Evolutionary conservation across 2,113 vertebrate genomes (phyloP).

Genomic region (Colossoma macropomum): DNA sequence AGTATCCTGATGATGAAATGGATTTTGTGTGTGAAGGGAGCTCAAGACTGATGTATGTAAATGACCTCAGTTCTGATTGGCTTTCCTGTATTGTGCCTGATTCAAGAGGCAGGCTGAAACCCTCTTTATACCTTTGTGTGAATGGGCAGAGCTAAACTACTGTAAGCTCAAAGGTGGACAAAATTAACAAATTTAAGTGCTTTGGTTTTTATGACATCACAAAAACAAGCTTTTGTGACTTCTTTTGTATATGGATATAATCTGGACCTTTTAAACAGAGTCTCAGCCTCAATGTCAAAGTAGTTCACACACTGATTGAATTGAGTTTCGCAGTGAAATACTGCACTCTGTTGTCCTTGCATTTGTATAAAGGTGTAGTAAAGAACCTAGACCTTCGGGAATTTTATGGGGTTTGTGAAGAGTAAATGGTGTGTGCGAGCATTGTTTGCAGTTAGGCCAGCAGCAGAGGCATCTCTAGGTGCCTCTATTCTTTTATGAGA

Average conservation of each 20-base stretch:
- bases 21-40: too few species aligned
- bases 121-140: too few species aligned
- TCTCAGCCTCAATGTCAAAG: neutral
- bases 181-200: too few species aligned
- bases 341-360: slow-evolving; percentile 11
- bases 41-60: too few species aligned
- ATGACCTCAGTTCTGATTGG: too few species aligned
- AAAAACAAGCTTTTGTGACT: neutral
- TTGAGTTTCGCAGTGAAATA: neutral
- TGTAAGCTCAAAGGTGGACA: too few species aligned
- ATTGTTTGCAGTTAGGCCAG: slow-evolving; percentile 13
- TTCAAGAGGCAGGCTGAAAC: too few species aligned
- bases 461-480: neutral
- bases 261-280: neutral
- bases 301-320: neutral
- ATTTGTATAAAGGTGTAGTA: neutral
- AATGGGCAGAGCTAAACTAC: too few species aligned
- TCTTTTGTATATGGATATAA: neutral
- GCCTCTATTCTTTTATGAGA: slow-evolving; percentile 17
- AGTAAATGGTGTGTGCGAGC: slow-evolving; percentile 23
- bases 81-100: too few species aligned
- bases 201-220: too few species aligned
- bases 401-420: slow-evolving; percentile 11
- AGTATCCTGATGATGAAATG: too few species aligned
- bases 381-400: slow-evolving; percentile 1